Evolutionary conservation across 2,888 invertebrate genomes (phyloP).

Genomic region (Temnothorax unifasciatus): DNA sequence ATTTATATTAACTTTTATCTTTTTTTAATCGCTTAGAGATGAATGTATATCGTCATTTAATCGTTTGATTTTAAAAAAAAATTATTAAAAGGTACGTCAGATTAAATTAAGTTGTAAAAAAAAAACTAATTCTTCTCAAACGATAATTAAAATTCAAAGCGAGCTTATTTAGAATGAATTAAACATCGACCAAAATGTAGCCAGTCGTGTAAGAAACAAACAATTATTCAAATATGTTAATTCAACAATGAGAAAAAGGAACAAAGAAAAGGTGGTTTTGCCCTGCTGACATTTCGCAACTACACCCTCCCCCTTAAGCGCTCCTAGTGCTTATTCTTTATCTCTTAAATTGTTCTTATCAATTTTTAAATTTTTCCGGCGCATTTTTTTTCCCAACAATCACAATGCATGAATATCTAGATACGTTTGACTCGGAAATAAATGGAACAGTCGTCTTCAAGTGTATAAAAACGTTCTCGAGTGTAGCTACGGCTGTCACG

Average conservation of each 20-base stretch:
- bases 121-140: not conserved
- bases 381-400: not conserved
- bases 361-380: not conserved
- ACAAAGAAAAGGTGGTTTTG: not conserved
- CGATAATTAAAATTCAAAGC: not conserved
- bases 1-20: too few relatives aligned
- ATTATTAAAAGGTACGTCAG: not conserved
- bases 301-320: not conserved
- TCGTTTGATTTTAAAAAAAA: not conserved
- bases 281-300: not conserved
- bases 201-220: not conserved
- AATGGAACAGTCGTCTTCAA: not conserved
- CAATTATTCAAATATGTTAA: not conserved
- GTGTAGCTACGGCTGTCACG: not conserved
- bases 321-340: not conserved
- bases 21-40: not conserved
- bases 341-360: not conserved
- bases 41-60: not conserved
- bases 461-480: not conserved
- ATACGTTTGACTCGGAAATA: not conserved
- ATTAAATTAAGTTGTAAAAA: not conserved
- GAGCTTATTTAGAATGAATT: not conserved
- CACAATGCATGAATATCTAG: not conserved
- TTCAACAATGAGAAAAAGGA: not conserved
- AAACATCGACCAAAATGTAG: not conserved